Evolutionary conservation across 1,140 invertebrate species (phyloP), one percentile per base, ranked within the genome.

Genomic region (Agrilus planipennis): DNA sequence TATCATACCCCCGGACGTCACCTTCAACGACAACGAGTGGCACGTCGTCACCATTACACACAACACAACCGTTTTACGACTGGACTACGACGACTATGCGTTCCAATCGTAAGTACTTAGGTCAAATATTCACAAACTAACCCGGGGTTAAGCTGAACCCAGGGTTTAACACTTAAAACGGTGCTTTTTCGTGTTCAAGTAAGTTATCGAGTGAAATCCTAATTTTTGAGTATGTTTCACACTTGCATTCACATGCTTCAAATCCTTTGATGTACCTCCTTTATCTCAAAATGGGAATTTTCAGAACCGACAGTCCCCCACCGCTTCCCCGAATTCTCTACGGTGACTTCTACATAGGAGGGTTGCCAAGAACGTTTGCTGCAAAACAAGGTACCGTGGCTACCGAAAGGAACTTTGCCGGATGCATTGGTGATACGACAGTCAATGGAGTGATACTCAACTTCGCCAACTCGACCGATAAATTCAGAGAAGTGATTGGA

Each of bases 1-100:
- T 43, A 55, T 83, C 14, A 65, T 67, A 0, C 73, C 75, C 1
- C 69, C 69, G 6, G 62, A 73, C 2, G 68, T 67, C 16, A 75
- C 67, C 1, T 90, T 86, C 60, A 84, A 89, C 56, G 91, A 97
- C 62, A 83, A 80, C 21, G 73, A 84, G 41, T 95, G 92, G 89
- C 93, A 98, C 62, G 88, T 89, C 4, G 78, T 96, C 0, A 88
- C 84, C 0, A 80, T 89, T 1, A 83, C 77, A 1, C 83, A 85
- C 50, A 73, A 73, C 60, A 54, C 64, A 31, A 64, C 61, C 15
- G 61, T 68, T 36, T 62, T 89, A 30, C 58, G 77, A 12, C 68
- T 96, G 2, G 79, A 86, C 35, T 82, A 93, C 16, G 91, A 97
- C 55, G 92, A 96, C 55, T 73, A 67, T 35, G 73, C 80, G 39